These are phyloP conservation scores for Anguilla megastoma DNA, from an alignment of 2,797 vertebrate genomes.

Conservation along the genomic window DNA sequence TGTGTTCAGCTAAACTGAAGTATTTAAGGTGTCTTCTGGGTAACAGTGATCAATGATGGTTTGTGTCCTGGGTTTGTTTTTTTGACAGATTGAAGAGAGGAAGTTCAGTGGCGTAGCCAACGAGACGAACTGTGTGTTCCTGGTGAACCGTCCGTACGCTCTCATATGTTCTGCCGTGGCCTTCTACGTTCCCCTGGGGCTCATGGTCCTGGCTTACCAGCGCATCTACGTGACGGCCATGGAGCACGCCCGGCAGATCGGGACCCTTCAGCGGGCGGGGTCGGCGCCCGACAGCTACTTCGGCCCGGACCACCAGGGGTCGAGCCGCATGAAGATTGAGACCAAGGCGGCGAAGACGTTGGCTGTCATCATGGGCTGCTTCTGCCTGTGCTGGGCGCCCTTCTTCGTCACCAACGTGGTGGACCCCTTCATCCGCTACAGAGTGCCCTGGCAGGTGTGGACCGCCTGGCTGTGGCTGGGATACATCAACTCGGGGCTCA, in stretches of 20 bases:
- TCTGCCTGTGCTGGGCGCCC: constrained; percentile 80
- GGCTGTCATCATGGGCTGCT: constrained; percentile 80
- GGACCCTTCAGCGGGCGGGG: constrained; percentile 74
- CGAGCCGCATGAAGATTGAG: constrained; percentile 75
- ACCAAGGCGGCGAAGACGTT: constrained; percentile 80
- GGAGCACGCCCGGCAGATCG: constrained; percentile 76
- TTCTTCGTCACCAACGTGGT: constrained; percentile 81
- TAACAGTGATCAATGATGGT: not conserved
- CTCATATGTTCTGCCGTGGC: constrained; percentile 78
- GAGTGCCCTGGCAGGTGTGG: constrained; percentile 80
- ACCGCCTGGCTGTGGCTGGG: constrained; percentile 81
- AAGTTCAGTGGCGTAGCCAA: constrained; percentile 57
- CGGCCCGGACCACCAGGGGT: constrained; percentile 49
- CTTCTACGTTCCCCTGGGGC: constrained; percentile 76
- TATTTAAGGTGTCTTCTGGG: not conserved
- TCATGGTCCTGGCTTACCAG: constrained; percentile 80
- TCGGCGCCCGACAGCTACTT: constrained; percentile 63
- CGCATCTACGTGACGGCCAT: constrained; percentile 80
- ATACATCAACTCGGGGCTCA: constrained; percentile 80
- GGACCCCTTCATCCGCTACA: constrained; percentile 79
- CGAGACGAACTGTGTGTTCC: constrained; percentile 75
- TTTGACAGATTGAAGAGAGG: constrained; percentile 67
- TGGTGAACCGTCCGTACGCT: constrained; percentile 79
- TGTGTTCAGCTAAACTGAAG: not conserved
- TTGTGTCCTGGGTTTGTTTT: not conserved